phyloP scores from a whole-genome alignment of 2,797 vertebrate species.

The Sebastes hubbsi region DNA sequence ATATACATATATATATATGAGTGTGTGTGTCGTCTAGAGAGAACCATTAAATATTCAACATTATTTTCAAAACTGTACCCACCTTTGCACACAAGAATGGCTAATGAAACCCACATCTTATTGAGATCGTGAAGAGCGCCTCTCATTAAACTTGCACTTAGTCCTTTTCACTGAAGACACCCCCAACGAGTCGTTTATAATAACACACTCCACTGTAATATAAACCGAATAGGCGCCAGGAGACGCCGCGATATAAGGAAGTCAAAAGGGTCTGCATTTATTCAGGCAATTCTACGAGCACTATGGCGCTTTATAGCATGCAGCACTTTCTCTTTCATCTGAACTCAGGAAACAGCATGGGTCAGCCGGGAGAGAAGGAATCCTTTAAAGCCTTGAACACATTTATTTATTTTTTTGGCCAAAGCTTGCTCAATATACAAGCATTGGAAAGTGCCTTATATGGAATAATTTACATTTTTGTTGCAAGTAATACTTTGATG shows the following conservation, averaged over 20 bases:
- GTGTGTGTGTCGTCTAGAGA: slow-evolving; percentile 17
- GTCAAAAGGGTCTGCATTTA: slow-evolving; percentile 67
- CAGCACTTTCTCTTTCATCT: slow-evolving; percentile 56
- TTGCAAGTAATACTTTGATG: neutral
- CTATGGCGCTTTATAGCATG: slow-evolving; percentile 63
- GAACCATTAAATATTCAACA: slow-evolving; percentile 56
- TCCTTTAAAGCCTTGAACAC: slow-evolving; percentile 40
- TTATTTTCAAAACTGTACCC: slow-evolving; percentile 58
- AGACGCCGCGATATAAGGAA: slow-evolving; percentile 53
- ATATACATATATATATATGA: neutral
- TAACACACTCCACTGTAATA: slow-evolving; percentile 66
- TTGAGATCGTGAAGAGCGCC: slow-evolving; percentile 42
- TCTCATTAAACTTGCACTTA: slow-evolving; percentile 66
- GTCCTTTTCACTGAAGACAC: slow-evolving; percentile 51
- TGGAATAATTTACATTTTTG: slow-evolving; percentile 3
- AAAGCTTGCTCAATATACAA: slow-evolving; percentile 8
- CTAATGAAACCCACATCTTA: slow-evolving; percentile 61
- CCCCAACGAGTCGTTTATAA: slow-evolving; percentile 60
- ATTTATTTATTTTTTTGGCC: slow-evolving; percentile 13
- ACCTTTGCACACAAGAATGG: slow-evolving; percentile 53
- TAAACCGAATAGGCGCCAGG: slow-evolving; percentile 65
- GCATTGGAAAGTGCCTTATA: slow-evolving; percentile 27
- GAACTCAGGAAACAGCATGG: slow-evolving; percentile 44
- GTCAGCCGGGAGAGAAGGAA: slow-evolving; percentile 41
- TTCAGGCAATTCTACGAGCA: slow-evolving; percentile 41